A percentile compares a stretch with the other conserved stretches of the same genome.
Conservation (phyloP, 2,113 vertebrate species). For the Hippocampus mohnikei region DNA sequence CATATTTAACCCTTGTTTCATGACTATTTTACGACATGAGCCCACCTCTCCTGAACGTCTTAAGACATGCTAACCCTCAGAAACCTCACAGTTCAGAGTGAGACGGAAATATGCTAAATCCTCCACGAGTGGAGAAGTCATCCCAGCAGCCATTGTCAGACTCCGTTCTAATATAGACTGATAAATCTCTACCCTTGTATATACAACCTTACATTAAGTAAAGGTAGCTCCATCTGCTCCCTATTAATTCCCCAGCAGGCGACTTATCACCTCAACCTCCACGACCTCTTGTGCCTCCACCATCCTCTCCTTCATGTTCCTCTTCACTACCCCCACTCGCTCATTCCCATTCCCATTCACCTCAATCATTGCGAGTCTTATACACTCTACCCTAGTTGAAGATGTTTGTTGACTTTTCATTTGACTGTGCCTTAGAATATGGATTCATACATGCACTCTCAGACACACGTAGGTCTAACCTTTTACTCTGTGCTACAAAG, state of each 20-base stretch:
- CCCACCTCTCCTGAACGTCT: constrained; percentile 14
- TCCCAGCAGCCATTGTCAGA: constrained; percentile 39
- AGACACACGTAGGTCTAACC: constrained; percentile 31
- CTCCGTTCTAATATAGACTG: constrained; percentile 58
- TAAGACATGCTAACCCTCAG: constrained; percentile 34
- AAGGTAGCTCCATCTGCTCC: constrained; percentile 73
- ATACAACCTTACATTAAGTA: constrained; percentile 63
- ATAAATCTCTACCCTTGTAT: constrained; percentile 62
- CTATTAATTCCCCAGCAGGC: constrained; percentile 73
- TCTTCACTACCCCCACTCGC: constrained; percentile 42
- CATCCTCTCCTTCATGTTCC: constrained; percentile 48
- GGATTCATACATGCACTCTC: constrained; percentile 39
- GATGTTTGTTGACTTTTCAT: constrained; percentile 65
- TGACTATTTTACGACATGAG: constrained; percentile 20
- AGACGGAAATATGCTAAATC: constrained; percentile 67
- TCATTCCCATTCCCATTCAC: constrained; percentile 61
- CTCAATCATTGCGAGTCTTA: constrained; percentile 52
- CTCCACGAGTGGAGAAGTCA: constrained; percentile 58
- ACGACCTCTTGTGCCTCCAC: constrained; percentile 57
- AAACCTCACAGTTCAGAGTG: constrained; percentile 55
- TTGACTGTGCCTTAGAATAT: constrained; percentile 51
- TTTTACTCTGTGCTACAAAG: constrained; percentile 42
- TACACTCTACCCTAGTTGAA: constrained; percentile 43
- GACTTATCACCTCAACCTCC: constrained; percentile 71
- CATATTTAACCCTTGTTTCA: neutral